These are phyloP conservation scores for Brachyhypopomus gauderio DNA, from an alignment of 2,113 vertebrate genomes.

Conservation along the genomic window DNA sequence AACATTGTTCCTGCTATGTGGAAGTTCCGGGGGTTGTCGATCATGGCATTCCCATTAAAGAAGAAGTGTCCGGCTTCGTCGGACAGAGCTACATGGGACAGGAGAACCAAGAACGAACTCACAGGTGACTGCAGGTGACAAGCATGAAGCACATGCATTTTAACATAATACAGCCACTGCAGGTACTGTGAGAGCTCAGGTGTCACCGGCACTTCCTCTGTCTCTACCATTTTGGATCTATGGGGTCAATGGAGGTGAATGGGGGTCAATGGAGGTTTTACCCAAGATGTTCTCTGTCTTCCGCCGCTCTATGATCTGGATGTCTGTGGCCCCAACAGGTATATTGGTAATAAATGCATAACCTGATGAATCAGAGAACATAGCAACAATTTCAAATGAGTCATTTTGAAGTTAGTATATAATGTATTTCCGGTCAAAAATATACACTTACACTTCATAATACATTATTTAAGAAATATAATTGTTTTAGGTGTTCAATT, in stretches of 20 bases:
- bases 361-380: conserved; percentile 67
- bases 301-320: conserved; percentile 87
- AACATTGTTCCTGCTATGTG: conserved; percentile 84
- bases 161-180: background rate
- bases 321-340: conserved; percentile 82
- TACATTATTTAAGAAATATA: background rate
- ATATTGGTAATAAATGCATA: conserved; percentile 86
- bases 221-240: background rate
- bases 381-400: conserved; percentile 26
- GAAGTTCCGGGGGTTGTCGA: conserved; percentile 90
- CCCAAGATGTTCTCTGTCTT: conserved; percentile 77
- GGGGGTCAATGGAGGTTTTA: background rate
- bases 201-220: background rate
- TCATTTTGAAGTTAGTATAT: background rate
- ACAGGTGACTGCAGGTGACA: background rate
- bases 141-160: background rate
- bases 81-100: conserved; percentile 76
- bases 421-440: background rate
- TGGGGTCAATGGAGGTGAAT: background rate
- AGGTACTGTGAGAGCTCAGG: background rate
- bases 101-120: background rate
- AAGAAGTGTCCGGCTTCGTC: conserved; percentile 86
- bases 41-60: conserved; percentile 85
- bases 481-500: no score
- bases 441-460: background rate